These are phyloP conservation scores for Oreocharis arfaki DNA, from an alignment of 2,113 vertebrate species.

Conservation along the genomic window DNA sequence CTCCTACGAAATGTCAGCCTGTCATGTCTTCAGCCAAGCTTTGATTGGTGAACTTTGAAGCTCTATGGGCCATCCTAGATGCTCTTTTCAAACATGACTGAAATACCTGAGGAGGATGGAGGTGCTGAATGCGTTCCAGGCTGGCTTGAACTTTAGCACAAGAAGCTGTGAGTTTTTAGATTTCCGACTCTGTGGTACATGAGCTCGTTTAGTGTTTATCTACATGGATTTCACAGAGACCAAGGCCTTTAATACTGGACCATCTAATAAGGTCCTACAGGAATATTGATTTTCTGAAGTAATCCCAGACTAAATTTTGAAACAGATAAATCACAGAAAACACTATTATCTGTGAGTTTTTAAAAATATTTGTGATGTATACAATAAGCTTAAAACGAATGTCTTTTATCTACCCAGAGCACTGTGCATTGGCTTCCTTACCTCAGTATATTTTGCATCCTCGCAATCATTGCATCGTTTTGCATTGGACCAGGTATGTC, in stretches of 20 bases:
- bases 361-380: rapidly evolving
- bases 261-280: background rate
- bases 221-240: background rate
- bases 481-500: conserved; percentile 91
- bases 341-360: background rate
- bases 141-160: background rate
- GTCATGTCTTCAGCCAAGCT: background rate
- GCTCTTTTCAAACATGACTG: background rate
- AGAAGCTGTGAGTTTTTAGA: background rate
- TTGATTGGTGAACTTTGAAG: background rate
- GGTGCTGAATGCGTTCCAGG: rapidly evolving
- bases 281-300: background rate
- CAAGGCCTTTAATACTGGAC: background rate
- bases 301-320: background rate
- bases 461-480: conserved; percentile 88
- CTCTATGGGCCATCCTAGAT: background rate
- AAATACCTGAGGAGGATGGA: background rate
- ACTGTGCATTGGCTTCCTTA: conserved; percentile 81
- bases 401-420: conserved; percentile 61
- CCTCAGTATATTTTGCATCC: conserved; percentile 84
- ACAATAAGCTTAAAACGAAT: background rate
- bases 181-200: background rate
- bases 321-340: background rate
- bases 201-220: background rate
- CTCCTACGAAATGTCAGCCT: background rate